Conservation (phyloP, 1,140 invertebrate genomes). For the Zaprionus camerounensis region DNA sequence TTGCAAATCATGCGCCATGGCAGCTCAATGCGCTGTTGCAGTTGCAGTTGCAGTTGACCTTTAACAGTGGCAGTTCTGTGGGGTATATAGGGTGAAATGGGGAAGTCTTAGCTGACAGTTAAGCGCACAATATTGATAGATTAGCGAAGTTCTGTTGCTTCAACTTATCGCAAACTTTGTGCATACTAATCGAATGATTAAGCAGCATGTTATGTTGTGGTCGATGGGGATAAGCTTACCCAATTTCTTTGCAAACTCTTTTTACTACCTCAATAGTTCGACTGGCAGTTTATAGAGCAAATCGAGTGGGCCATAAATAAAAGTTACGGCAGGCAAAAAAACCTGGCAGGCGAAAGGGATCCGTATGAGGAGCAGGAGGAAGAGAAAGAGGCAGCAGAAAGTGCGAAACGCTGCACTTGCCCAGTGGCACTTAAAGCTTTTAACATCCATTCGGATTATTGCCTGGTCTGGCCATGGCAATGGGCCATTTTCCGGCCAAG, state of each 20-base stretch:
- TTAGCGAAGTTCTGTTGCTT: background rate
- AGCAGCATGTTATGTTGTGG: background rate
- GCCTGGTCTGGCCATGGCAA: slow-evolving; percentile 17
- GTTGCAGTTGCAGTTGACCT: slow-evolving; percentile 15
- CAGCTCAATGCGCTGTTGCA: slow-evolving; percentile 26
- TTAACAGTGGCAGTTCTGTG: background rate
- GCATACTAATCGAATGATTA: slow-evolving; percentile 2
- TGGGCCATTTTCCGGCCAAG: slow-evolving; percentile 15
- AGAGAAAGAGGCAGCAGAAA: background rate
- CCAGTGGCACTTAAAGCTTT: slow-evolving; percentile 60
- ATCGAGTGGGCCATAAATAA: slow-evolving; percentile 46
- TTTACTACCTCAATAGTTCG: background rate
- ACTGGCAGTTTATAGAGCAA: slow-evolving; percentile 28
- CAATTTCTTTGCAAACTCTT: background rate
- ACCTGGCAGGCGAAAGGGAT: background rate
- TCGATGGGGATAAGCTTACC: background rate
- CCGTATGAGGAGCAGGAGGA: background rate
- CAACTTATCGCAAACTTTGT: background rate
- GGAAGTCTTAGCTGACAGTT: background rate
- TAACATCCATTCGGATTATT: slow-evolving; percentile 49
- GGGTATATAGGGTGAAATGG: background rate
- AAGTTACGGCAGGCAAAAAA: slow-evolving; percentile 29
- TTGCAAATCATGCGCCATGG: slow-evolving; percentile 43
- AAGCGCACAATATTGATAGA: background rate
- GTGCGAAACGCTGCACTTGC: slow-evolving; percentile 2